These are phyloP conservation scores for Empis stercorea DNA, from an alignment of 2,888 invertebrate species.

Conservation along the genomic window DNA sequence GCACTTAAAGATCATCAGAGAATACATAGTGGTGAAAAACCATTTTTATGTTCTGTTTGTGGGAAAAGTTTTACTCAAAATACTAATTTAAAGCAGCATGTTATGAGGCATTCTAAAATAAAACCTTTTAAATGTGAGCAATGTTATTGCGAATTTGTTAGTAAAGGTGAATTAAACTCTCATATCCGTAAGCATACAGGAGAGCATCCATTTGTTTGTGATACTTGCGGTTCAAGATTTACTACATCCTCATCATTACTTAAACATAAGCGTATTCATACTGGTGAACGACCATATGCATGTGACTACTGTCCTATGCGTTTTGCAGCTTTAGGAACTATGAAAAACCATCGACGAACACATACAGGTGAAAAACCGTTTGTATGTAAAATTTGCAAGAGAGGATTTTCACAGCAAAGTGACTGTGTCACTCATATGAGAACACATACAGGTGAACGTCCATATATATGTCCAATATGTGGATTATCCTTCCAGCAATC, in stretches of 20 bases:
- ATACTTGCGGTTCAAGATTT: conserved; percentile 42
- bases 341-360: conserved; percentile 44
- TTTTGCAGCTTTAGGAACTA: conserved; percentile 42
- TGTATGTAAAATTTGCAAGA: conserved; percentile 42
- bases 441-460: conserved; percentile 39
- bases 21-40: conserved; percentile 45
- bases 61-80: conserved; percentile 46
- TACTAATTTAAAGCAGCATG: conserved; percentile 45
- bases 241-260: conserved; percentile 46
- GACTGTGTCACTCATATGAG: conserved; percentile 44
- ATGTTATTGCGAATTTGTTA: conserved; percentile 39
- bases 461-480: conserved; percentile 31
- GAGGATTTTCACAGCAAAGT: conserved; percentile 43
- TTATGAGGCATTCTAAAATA: conserved; percentile 42
- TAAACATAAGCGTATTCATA: conserved; percentile 45
- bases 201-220: conserved; percentile 46
- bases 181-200: conserved; percentile 46
- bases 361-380: conserved; percentile 47
- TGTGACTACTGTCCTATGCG: conserved; percentile 46
- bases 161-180: conserved; percentile 40
- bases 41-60: conserved; percentile 41
- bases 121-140: conserved; percentile 33
- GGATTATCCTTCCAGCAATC: conserved; percentile 42
- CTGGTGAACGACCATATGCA: conserved; percentile 45
- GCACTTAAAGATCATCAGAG: conserved; percentile 46